Conservation (phyloP, 2,888 invertebrate species). For the Lithophane socia region DNA sequence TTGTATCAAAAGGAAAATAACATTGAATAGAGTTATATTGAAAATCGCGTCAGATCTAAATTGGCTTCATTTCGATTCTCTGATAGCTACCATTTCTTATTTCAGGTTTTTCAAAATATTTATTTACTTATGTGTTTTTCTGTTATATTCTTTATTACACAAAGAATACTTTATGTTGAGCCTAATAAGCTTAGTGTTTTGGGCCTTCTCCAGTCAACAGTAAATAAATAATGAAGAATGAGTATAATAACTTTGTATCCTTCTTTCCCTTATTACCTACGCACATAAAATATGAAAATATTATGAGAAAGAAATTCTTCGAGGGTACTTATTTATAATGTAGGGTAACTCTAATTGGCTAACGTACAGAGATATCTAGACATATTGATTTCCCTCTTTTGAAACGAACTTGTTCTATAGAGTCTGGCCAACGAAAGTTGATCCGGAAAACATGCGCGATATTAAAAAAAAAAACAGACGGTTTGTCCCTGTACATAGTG, state of each 20-base stretch:
- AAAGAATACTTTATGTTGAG: not conserved
- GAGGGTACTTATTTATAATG: not conserved
- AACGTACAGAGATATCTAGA: not conserved
- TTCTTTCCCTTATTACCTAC: constrained; percentile 13
- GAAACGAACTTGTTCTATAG: no score
- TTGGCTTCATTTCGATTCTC: not conserved
- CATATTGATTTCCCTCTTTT: no score
- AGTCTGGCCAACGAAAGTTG: no score
- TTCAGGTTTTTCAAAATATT: not conserved
- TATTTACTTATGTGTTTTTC: not conserved
- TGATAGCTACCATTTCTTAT: not conserved
- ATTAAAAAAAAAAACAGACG: no score
- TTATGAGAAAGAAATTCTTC: constrained; percentile 2
- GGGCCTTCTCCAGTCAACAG: not conserved
- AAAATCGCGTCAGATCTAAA: not conserved
- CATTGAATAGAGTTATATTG: not conserved
- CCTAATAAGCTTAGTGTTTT: constrained; percentile 2
- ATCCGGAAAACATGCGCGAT: no score
- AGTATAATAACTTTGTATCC: constrained; percentile 19
- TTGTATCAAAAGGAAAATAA: not conserved
- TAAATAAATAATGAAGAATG: constrained; percentile 30
- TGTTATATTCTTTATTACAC: not conserved
- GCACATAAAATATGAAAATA: constrained; percentile 33
- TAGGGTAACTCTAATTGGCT: not conserved
- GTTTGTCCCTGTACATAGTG: no score